Evolutionary conservation across 2,888 invertebrate species (phyloP).

Genomic region (Drosophila peninsularis): DNA sequence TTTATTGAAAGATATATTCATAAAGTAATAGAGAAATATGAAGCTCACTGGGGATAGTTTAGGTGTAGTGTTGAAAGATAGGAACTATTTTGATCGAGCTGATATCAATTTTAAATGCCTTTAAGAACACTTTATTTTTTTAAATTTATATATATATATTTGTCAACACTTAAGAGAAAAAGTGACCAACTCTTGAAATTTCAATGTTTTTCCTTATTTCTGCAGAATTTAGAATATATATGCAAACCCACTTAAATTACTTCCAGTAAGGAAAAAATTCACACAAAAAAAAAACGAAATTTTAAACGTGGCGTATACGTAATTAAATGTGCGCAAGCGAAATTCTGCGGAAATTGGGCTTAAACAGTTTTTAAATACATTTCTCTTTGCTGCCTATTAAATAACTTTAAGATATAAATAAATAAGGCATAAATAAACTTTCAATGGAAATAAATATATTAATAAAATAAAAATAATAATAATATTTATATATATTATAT

Average conservation of each 20-base stretch:
- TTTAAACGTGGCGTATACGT: constrained; percentile 1
- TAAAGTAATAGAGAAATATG: background rate
- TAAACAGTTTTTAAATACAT: background rate
- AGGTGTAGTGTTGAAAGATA: background rate
- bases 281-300: background rate
- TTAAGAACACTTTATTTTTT: no score
- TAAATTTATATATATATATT: background rate
- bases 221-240: background rate
- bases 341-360: background rate
- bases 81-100: background rate
- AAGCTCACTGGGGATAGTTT: background rate
- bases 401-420: background rate
- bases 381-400: background rate
- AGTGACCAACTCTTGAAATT: no score
- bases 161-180: no score
- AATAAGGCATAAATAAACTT: background rate
- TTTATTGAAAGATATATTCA: background rate
- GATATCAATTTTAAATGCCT: no score
- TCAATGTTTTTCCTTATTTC: background rate
- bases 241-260: background rate
- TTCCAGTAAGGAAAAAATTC: background rate
- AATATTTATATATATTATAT: background rate
- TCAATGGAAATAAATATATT: background rate
- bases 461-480: background rate
- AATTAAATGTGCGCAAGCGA: background rate